Base-by-base conservation (phyloP, 2,113 vertebrate species). In the Gymnarchus niloticus region DNA sequence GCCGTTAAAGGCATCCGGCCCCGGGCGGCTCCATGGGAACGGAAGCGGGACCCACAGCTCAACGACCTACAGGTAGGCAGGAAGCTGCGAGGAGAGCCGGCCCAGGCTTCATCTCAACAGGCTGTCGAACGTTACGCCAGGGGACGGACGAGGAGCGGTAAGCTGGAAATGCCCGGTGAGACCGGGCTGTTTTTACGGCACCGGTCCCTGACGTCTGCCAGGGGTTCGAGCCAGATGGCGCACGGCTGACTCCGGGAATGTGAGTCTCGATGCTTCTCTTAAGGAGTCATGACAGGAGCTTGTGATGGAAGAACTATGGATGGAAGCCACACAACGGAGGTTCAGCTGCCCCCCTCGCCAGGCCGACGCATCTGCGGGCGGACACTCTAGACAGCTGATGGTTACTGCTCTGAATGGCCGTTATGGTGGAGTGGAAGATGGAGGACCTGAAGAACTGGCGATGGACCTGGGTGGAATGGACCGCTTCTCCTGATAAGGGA, bases 1-100 rank as follows among this genome's bases (percentile, higher is more conserved):
- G 85, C 56, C 59, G 37, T 69, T 81, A 85, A 81, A 85, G 77
- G 77, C 56, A 81, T 41, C 56, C 49, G 48, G 56, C 84, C n/a
- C 10, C 10, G 23, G 25, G 56, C 78, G 14, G n/a, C 69, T 86
- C 54, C 85, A 77, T 56, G 78, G 78, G 78, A 82, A 41, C n/a
- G 46, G 46, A 28, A 51, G 78, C 19, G 52, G 46, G 3, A 28
- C 49, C 76, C 56, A 25, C 46, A 41, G 59, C 59, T 49, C 86
- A 57, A 3, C 54, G 86, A 83, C 81, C 81, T 76, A 83, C 80
- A 83, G 85, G 59, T 76, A 56, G 49, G 61, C 80, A 83, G 78
- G 85, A 86, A 83, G 51, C 65, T 49, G 37, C 14, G 10, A n/a
- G n/a, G 10, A 21, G 46, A 28, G 21, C 49, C 23, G n/a, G 73